Percentiles rank a stretch among this genome's conserved stretches.
Conservation (phyloP, 2,888 invertebrate species). For the Euspilapteryx auroguttella region DNA sequence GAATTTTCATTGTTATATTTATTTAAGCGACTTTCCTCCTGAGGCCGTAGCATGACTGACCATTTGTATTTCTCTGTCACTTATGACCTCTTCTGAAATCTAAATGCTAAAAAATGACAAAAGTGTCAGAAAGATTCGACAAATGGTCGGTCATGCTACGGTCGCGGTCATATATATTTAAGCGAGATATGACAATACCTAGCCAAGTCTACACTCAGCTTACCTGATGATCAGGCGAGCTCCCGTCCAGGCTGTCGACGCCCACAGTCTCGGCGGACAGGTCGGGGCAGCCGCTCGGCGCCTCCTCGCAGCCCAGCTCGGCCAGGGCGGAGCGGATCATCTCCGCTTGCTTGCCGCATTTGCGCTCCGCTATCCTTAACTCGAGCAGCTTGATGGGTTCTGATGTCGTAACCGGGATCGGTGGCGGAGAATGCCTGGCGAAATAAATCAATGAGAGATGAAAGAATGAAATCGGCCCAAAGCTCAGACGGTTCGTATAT, state of each 20-base stretch:
- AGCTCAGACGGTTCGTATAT: too few species aligned
- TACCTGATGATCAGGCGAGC: slow-evolving; percentile 69
- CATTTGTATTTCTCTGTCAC: too few species aligned
- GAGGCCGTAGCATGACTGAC: too few species aligned
- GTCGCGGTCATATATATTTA: too few species aligned
- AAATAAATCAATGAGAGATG: slow-evolving; percentile 3
- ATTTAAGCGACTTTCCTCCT: too few species aligned
- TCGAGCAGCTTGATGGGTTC: slow-evolving; percentile 76
- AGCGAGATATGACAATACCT: too few species aligned
- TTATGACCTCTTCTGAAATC: too few species aligned
- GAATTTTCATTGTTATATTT: too few species aligned
- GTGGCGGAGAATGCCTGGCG: slow-evolving; percentile 47
- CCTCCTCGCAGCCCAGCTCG: slow-evolving; percentile 85
- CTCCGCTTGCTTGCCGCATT: slow-evolving; percentile 79
- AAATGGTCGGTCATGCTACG: too few species aligned
- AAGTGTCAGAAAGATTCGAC: too few species aligned
- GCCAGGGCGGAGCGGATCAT: slow-evolving; percentile 83
- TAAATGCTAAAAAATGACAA: too few species aligned
- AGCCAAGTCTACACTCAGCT: too few species aligned
- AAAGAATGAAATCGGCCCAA: slow-evolving; percentile 5
- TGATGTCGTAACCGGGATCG: slow-evolving; percentile 43
- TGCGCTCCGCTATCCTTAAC: slow-evolving; percentile 80
- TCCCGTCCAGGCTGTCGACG: slow-evolving; percentile 65
- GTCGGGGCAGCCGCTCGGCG: slow-evolving; percentile 82
- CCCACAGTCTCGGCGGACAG: slow-evolving; percentile 75